Percentiles rank a stretch among this genome's conserved stretches.
Evolutionary conservation across 2,888 invertebrate species (phyloP).

Genomic region (Proisotoma minuta): DNA sequence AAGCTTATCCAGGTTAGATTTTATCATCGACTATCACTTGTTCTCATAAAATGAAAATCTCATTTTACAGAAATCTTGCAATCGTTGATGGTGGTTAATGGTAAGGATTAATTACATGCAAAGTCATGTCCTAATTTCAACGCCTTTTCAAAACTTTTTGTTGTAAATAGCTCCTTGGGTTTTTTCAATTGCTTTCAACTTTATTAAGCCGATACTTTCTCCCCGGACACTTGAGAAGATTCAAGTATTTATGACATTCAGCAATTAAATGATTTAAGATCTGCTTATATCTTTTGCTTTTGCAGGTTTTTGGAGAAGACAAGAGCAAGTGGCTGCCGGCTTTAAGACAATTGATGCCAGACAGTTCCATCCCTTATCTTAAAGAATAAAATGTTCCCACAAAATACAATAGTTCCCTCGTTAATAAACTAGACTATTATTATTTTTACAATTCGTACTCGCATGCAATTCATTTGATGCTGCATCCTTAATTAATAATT

Average conservation of each 20-base stretch:
- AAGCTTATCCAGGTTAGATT: constrained; percentile 29
- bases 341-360: neutral
- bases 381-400: too few relatives aligned
- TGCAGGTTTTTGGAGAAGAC: neutral
- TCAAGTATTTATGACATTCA: constrained; percentile 27
- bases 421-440: too few relatives aligned
- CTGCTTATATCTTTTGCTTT: too few relatives aligned
- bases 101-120: neutral
- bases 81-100: neutral
- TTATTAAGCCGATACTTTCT: constrained; percentile 32
- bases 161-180: constrained; percentile 26
- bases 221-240: constrained; percentile 24
- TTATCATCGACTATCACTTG: too few relatives aligned
- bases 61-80: constrained; percentile 5
- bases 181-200: constrained; percentile 33
- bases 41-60: too few relatives aligned
- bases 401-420: too few relatives aligned
- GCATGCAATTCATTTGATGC: too few relatives aligned
- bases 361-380: neutral
- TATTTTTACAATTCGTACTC: too few relatives aligned
- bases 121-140: neutral
- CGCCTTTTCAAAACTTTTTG: neutral
- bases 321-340: constrained; percentile 1
- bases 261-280: too few relatives aligned
- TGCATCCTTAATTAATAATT: too few relatives aligned